Percentiles rank a stretch among this genome's conserved stretches.
phyloP scores from a whole-genome alignment of 2,888 invertebrate species.

The Athripsodes cinereus region DNA sequence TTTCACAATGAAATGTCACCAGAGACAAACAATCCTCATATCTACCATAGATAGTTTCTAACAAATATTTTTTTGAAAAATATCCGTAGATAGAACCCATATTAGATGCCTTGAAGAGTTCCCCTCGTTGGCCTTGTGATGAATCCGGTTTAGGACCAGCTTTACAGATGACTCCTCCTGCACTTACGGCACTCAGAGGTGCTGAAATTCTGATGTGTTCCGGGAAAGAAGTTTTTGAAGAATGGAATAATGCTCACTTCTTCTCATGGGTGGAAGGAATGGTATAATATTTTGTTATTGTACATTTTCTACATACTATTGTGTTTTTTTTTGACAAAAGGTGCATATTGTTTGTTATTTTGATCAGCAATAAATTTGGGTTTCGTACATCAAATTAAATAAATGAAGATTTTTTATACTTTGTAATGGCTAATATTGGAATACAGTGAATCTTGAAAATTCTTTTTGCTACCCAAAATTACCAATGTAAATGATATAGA shows the following conservation, averaged over 20 bases:
- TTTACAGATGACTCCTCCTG: slow-evolving; percentile 34
- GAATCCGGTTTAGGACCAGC: slow-evolving; percentile 37
- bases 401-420: too few relatives aligned
- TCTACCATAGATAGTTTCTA: too few relatives aligned
- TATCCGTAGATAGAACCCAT: slow-evolving; percentile 38
- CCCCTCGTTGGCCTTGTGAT: slow-evolving; percentile 49
- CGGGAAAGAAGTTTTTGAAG: slow-evolving; percentile 36
- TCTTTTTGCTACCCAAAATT: too few relatives aligned
- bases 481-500: too few relatives aligned
- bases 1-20: too few relatives aligned
- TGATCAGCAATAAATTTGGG: too few relatives aligned
- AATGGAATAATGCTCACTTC: slow-evolving; percentile 40
- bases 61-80: neutral
- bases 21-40: too few relatives aligned
- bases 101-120: slow-evolving; percentile 38
- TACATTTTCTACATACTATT: neutral
- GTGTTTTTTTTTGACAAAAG: neutral
- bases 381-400: too few relatives aligned
- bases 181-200: slow-evolving; percentile 37
- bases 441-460: too few relatives aligned
- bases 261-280: slow-evolving; percentile 1
- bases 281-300: slow-evolving; percentile 12
- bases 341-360: too few relatives aligned
- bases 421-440: too few relatives aligned
- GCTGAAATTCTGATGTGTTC: slow-evolving; percentile 47